Conservation (phyloP, 2,113 vertebrate species). For the Chelonoidis abingdonii region DNA sequence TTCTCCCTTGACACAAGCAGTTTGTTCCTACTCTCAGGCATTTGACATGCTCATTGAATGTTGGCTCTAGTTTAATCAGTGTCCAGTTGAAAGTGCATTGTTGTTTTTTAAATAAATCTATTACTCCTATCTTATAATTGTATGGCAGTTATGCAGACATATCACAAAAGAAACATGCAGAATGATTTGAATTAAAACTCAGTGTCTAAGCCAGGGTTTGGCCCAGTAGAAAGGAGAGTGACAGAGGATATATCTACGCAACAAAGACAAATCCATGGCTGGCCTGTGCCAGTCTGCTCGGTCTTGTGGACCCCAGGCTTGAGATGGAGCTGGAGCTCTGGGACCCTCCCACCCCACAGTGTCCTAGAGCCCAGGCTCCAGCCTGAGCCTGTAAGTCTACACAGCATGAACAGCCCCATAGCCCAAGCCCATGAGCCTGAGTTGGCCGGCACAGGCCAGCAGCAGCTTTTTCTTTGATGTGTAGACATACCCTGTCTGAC, state of each 20-base stretch:
- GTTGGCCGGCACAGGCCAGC: no score
- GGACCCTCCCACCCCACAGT: no score
- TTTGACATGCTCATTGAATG: neutral
- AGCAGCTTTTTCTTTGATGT: neutral
- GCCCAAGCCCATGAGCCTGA: no score
- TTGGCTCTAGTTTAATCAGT: neutral
- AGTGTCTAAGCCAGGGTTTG: neutral
- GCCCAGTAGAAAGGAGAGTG: neutral
- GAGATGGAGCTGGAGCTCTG: no score
- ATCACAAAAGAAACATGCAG: neutral
- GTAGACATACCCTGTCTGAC: neutral
- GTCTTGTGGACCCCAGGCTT: neutral
- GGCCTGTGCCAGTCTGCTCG: neutral
- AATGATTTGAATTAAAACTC: neutral
- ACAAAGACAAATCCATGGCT: neutral
- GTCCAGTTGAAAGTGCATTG: neutral
- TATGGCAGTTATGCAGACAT: neutral
- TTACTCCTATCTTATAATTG: neutral
- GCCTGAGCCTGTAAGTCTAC: no score
- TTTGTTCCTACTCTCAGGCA: neutral
- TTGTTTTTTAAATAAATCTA: neutral
- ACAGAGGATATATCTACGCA: neutral
- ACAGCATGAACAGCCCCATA: no score
- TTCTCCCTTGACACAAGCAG: neutral
- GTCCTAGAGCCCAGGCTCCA: no score